Evolutionary conservation across 1,140 invertebrate genomes (phyloP).

Genomic region (Prorops nasuta): DNA sequence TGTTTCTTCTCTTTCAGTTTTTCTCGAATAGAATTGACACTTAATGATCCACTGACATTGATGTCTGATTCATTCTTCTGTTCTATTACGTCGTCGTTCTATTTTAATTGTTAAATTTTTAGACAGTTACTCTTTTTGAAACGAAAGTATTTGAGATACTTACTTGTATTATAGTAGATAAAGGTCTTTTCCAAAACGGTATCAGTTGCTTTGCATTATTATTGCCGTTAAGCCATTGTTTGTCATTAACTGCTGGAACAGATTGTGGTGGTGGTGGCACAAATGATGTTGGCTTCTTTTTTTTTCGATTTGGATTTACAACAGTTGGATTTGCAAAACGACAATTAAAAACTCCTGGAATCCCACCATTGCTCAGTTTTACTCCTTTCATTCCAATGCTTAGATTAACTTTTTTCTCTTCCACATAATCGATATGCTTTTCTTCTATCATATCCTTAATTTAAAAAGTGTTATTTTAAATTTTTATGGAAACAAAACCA

Average conservation of each 20-base stretch:
- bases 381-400: constrained; percentile 37
- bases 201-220: constrained; percentile 51
- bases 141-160: constrained; percentile 14
- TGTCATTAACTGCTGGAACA: constrained; percentile 37
- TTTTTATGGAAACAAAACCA: background rate
- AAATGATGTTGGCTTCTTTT: constrained; percentile 86
- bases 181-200: constrained; percentile 79
- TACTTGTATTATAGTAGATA: constrained; percentile 58
- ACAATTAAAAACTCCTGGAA: constrained; percentile 87
- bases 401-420: constrained; percentile 41
- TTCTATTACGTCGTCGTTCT: constrained; percentile 59
- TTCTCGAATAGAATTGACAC: constrained; percentile 78
- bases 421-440: constrained; percentile 41
- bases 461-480: background rate
- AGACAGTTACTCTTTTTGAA: background rate
- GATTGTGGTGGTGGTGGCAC: constrained; percentile 70
- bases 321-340: constrained; percentile 73
- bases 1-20: constrained; percentile 87
- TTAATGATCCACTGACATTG: constrained; percentile 67
- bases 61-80: constrained; percentile 66
- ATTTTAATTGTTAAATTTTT: constrained; percentile 12
- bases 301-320: constrained; percentile 70
- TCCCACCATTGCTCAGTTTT: constrained; percentile 58
- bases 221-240: constrained; percentile 42
- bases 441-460: constrained; percentile 40